Evolutionary conservation across 2,113 vertebrate genomes (phyloP), one percentile per base, ranked within the genome.

Genomic region (Potamarius usumacintae): DNA sequence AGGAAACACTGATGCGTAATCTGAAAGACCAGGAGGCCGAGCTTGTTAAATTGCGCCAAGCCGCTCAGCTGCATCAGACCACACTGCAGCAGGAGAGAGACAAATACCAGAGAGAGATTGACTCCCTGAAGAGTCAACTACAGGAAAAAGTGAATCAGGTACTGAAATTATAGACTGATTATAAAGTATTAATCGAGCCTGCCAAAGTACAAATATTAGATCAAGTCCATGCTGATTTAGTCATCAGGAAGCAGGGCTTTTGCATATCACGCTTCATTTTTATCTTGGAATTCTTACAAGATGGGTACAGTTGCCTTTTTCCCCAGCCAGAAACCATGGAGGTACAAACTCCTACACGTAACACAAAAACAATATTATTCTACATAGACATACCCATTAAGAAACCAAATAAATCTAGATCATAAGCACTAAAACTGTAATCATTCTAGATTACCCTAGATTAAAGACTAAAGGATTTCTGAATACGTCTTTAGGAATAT

Each of bases 131-230:
- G 84, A 93, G 89, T 6, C 92, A 91, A 88, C 94, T 97, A n/a
- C 94, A 93, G 90, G 93, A 96, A n/a, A 95, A 95, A 94, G 96
- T 97, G 92, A 3, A 50, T 0, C 0, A 2, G 2, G 17, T 67
- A 22, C 20, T 52, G 15, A 30, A 63, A 27, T 1, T 10, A 76
- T 4, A 48, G 22, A 50, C 72, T 22, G 14, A 42, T 67, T 22
- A 22, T 50, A 11, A 48, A 48, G 18, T 10, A 5, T 18, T 74
- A 22, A 74, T 22, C 50, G 18, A 74, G 72, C 11, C 42, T 22
- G 8, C 34, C 27, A 48, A 11, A 11, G 18, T 74, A 20, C 42
- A 50, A 50, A 25, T 74, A 50, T 50, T 50, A 50, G 20, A 76
- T 22, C 9, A 52, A 20, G 20, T 12, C 18, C 48, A 25, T 25